Evolutionary conservation across 2,113 vertebrate genomes (phyloP).

Genomic region (Empidonax traillii): DNA sequence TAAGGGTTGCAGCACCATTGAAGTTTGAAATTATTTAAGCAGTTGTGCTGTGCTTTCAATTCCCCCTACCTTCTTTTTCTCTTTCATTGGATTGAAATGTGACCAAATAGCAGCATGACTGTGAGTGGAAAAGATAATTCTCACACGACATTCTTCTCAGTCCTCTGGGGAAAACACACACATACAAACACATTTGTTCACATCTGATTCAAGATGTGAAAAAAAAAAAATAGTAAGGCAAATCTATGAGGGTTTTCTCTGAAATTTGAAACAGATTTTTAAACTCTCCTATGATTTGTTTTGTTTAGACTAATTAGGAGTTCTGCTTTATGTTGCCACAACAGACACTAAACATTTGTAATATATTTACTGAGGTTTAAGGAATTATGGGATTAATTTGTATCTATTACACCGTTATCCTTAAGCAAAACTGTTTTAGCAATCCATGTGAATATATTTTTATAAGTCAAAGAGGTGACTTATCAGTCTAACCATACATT

Average conservation of each 20-base stretch:
- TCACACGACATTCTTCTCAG: not conserved
- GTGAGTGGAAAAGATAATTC: slow-evolving; percentile 51
- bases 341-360: slow-evolving; percentile 54
- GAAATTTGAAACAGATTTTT: slow-evolving; percentile 50
- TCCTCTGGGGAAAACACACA: slow-evolving; percentile 21
- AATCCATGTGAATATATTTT: not conserved
- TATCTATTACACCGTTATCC: not conserved
- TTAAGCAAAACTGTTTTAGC: not conserved
- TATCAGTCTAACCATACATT: not conserved
- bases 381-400: slow-evolving; percentile 30
- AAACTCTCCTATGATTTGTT: slow-evolving; percentile 41
- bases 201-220: slow-evolving; percentile 5
- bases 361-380: slow-evolving; percentile 55
- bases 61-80: slow-evolving; percentile 4
- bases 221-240: not conserved
- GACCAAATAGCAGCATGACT: slow-evolving; percentile 54
- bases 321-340: slow-evolving; percentile 51
- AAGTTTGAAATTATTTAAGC: slow-evolving; percentile 14
- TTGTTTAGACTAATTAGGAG: slow-evolving; percentile 59
- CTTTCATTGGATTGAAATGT: slow-evolving; percentile 46
- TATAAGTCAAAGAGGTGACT: not conserved
- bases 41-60: slow-evolving; percentile 29
- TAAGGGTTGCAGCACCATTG: not conserved
- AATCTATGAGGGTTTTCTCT: not conserved
- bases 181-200: not conserved